A percentile compares a stretch with the other conserved stretches of the same genome.
Conservation (phyloP, 1,140 invertebrate species). For the Diorhabda carinulata region DNA sequence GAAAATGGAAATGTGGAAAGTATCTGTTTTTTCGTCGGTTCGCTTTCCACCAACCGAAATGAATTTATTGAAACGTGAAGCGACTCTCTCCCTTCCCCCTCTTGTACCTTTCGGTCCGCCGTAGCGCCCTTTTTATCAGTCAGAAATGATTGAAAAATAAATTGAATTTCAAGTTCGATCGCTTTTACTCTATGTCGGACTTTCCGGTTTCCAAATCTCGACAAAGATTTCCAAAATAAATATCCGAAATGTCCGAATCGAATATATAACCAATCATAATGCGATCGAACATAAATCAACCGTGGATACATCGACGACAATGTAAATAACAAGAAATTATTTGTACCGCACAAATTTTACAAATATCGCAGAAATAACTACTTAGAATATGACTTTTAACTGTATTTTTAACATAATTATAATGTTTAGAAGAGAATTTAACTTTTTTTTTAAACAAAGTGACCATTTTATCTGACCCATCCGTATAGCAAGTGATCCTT, state of each 20-base stretch:
- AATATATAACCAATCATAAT: too few relatives aligned
- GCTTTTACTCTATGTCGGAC: conserved; percentile 30
- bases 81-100: conserved; percentile 16
- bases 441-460: too few relatives aligned
- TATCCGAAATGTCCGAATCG: not conserved
- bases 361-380: too few relatives aligned
- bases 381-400: too few relatives aligned
- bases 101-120: conserved; percentile 3
- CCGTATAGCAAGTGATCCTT: too few relatives aligned
- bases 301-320: too few relatives aligned
- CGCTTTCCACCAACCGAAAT: conserved; percentile 24
- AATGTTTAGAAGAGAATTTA: too few relatives aligned
- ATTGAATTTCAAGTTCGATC: conserved; percentile 47
- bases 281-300: too few relatives aligned
- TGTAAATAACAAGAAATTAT: too few relatives aligned
- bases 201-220: conserved; percentile 6
- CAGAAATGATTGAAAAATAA: conserved; percentile 51
- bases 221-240: conserved; percentile 11
- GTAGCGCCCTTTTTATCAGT: conserved; percentile 45
- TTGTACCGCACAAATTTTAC: too few relatives aligned
- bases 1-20: not conserved
- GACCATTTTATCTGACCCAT: too few relatives aligned
- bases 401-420: too few relatives aligned
- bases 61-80: conserved; percentile 24
- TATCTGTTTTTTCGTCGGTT: conserved; percentile 6